Evolutionary conservation across 1,140 invertebrate species (phyloP).

Genomic region (Drosophila nasuta): DNA sequence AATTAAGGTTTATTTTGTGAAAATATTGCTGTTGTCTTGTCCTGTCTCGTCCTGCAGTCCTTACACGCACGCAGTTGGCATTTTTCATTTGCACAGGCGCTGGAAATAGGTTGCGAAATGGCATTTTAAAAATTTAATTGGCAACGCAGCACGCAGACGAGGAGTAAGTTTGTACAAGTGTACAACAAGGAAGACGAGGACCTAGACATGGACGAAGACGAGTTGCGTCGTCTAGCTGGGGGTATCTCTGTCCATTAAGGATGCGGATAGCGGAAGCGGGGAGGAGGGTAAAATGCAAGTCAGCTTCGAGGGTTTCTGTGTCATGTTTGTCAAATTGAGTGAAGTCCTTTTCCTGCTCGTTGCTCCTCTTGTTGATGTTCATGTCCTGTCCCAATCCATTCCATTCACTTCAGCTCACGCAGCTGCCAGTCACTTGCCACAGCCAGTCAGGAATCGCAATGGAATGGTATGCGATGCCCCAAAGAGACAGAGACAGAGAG

Average conservation of each 20-base stretch:
- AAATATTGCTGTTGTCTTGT: constrained; percentile 44
- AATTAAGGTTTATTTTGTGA: constrained; percentile 67
- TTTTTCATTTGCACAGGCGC: constrained; percentile 61
- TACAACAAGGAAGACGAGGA: too few species aligned
- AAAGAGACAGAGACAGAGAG: not conserved
- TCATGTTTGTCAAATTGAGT: constrained; percentile 80
- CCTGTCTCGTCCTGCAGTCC: not conserved
- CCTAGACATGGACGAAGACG: not conserved
- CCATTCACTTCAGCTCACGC: constrained; percentile 22
- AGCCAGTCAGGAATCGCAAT: constrained; percentile 4
- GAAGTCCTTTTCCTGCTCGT: constrained; percentile 52
- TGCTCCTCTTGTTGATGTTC: constrained; percentile 44
- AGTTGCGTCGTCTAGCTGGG: not conserved
- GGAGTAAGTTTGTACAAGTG: too few species aligned
- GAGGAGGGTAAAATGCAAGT: constrained; percentile 56
- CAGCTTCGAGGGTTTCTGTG: constrained; percentile 66
- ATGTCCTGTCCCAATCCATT: constrained; percentile 34
- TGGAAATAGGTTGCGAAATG: constrained; percentile 69
- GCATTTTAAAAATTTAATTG: constrained; percentile 80
- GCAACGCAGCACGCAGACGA: constrained; percentile 6
- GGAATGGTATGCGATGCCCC: not conserved
- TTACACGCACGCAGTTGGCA: constrained; percentile 41
- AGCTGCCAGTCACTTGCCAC: constrained; percentile 19
- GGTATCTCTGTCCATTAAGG: constrained; percentile 49
- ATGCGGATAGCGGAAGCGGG: not conserved